Base-by-base conservation (phyloP, 2,113 vertebrate species). In the Lepidothrix coronata region DNA sequence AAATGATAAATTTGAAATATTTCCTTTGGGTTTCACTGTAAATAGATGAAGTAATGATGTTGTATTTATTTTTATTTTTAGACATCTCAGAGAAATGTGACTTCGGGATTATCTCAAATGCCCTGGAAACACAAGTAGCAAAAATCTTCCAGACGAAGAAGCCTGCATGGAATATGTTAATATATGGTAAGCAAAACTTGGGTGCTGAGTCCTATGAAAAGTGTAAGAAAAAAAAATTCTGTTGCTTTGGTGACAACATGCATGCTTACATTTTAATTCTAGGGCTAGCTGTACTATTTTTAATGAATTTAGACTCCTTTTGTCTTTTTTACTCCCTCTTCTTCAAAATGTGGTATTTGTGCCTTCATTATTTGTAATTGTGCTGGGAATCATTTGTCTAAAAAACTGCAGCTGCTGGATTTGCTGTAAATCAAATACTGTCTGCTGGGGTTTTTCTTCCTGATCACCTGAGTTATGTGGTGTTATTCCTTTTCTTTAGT, bases 31-130 rank as follows among this genome's bases (percentile, higher is more conserved):
- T 97, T 97, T 98, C 85, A 91, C 75, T 97, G 92, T 91, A 95
- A 98, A 97, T 94, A 97, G 93, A 86, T 90, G 91, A 98, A 98
- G 95, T 93, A 96, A 97, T 97, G 92, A 95, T 96, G 96, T 93
- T 96, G 74, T 8, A 65, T 55, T 81, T 79, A 85, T 83, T 76
- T 93, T 94, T 70, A 94, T 96, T 97, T 93, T 93, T 85, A 80
- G 95, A 92, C 67, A 48, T 95, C 75, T 96, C 17, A 4, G 71
- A 93, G 79, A 83, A 97, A 97, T 95, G 49, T 66, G 96, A 62
- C 55, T 96, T 97, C 78, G 80, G 80, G 57, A 91, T 97, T 97
- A 96, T 95, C 95, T 97, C 70, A 93, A 89, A 93, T 93, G 72
- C 68, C 52, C 92, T 96, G 63, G 52, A 91, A 97, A 92, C 28